Evolutionary conservation across 2,797 vertebrate species (phyloP), one percentile per base, ranked within the genome.

Genomic region (Callimico goeldii): DNA sequence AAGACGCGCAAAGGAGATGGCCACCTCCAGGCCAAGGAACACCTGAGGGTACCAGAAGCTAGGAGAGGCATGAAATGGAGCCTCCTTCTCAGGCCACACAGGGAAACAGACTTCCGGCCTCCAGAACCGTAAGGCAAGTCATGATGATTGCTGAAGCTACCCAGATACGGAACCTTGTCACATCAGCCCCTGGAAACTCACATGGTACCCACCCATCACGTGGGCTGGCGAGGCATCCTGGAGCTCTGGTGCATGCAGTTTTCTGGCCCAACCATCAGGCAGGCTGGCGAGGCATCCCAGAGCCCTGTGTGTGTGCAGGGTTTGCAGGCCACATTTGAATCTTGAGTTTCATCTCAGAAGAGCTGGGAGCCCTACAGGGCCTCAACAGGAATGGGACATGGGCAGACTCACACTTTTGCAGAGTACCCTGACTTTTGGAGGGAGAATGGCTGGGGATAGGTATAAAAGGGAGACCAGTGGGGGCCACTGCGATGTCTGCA

Each of bases 161-260:
- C 28, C 7, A 4, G 82, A 2, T 41, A 11, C 1, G 3, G 22
- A 5, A 26, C 41, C 64, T 41, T 28, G 26, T 39, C 14, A 10
- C 0, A 0, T 28, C 26, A 10, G 48, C 67, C 76, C 26, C 12
- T 0, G 26, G 30, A 77, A 82, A 61, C 22, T 3, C 55, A 20
- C 1, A 1, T 64, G 15, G 30, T 12, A 1, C 22, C 41, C 11
- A 4, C 4, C 73, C 85, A 7, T 24, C 72, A 61, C 2, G 13
- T 0, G 0, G 41, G n/a, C 26, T 4, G 4, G 52, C 2, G 6
- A 15, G 14, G 5, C 17, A 7, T 33, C 7, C 4, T 7, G 36
- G 64, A 48, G 86, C 46, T 26, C 4, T 8, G 50, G 50, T 50
- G 50, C 15, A 50, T 50, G 50, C 15, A 50, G 50, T 50, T 50